phyloP scores from a whole-genome alignment of 2,113 vertebrate species.

The Thalassoma bifasciatum region DNA sequence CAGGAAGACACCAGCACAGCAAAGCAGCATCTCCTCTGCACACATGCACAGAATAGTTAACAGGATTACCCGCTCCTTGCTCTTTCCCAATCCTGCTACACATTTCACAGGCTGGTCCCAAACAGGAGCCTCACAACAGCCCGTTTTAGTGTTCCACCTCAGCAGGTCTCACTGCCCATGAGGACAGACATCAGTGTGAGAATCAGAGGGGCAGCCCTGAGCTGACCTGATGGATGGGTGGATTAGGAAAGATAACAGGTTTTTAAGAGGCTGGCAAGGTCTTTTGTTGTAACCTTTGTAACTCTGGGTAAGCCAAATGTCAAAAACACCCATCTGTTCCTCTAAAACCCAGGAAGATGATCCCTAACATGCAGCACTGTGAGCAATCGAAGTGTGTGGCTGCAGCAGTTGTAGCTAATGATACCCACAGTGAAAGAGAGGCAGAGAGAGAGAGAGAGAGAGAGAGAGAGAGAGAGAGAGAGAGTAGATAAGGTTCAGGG shows the following conservation, averaged over 20 bases:
- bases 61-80: constrained; percentile 43
- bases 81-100: constrained; percentile 45
- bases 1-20: constrained; percentile 35
- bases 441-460: no score
- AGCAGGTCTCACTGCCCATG: constrained; percentile 1
- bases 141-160: constrained; percentile 34
- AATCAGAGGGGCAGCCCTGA: constrained; percentile 11
- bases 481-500: not conserved
- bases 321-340: not conserved
- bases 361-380: not conserved
- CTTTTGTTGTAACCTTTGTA: not conserved
- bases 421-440: not conserved
- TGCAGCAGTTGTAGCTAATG: constrained; percentile 12
- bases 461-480: not conserved
- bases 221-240: constrained; percentile 5
- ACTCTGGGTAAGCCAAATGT: not conserved
- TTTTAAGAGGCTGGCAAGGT: not conserved
- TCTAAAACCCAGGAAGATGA: not conserved
- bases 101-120: constrained; percentile 40
- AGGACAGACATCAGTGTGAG: constrained; percentile 13
- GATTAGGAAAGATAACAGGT: not conserved
- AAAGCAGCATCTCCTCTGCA: constrained; percentile 43
- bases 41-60: constrained; percentile 42
- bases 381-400: not conserved
- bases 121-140: constrained; percentile 25